Evolutionary conservation across 1,140 invertebrate species (phyloP), one percentile per base, ranked within the genome.

Genomic region (Andrena cerasifolii): DNA sequence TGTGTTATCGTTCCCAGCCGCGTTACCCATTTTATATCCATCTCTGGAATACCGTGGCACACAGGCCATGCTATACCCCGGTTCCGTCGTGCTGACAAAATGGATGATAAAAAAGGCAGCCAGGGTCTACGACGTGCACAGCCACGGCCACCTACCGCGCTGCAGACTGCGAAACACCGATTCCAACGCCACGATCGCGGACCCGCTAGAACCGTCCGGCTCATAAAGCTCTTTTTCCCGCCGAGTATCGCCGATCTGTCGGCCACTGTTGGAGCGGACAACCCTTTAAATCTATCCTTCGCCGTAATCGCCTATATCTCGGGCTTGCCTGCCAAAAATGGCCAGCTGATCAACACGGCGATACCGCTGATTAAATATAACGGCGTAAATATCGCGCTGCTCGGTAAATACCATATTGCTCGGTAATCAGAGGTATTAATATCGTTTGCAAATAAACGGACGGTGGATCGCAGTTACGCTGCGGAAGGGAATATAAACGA

Each of bases 1-100:
- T 70, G 78, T 47, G 82, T 77, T 79, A 80, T 80, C 83, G 82
- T 84, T n/a, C 77, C 68, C 71, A 72, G 12, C 67, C 53, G 78
- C 72, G 79, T 84, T 84, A 80, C 71, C 59, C 18, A 47, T 73
- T 73, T 78, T 73, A 73, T 73, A 78, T 73, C 59, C 63, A 54
- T 83, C 81, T 79, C 62, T 45, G 68, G 59, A 76, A 70, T 72
- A 76, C 51, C 68, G 56, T 54, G 78, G 58, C 53, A 43, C 33
- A 40, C 36, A 40, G 45, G 74, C 26, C 47, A 24, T 61, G 21
- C 74, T 51, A 51, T 67, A 18, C 14, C 33, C 62, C 53, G 51
- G 43, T 47, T 76, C 58, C 36, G 74, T 36, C 67, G 54, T 26
- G n/a, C 51, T 76, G 67, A 74, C 63, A 79, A 82, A 83, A 73